phyloP scores from a whole-genome alignment of 2,888 invertebrate species.

The Metalampra italica region DNA sequence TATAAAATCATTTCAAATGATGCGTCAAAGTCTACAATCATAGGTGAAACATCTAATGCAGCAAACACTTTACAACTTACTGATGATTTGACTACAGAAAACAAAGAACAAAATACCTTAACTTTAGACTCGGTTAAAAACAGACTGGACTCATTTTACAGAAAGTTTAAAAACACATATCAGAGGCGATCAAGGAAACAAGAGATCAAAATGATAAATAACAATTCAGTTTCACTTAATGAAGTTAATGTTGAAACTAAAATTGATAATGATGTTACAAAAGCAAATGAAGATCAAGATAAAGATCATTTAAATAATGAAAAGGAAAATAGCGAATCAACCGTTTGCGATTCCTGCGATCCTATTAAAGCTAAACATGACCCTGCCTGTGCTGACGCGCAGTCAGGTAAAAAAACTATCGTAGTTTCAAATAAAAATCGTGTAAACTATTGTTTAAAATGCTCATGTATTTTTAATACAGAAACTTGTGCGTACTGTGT shows the following conservation, averaged over 20 bases:
- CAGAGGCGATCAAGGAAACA: conserved; percentile 4
- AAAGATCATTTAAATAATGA: conserved; percentile 8
- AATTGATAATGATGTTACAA: neutral
- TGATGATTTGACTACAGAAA: conserved; percentile 10
- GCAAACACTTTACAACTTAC: neutral
- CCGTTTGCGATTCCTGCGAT: conserved; percentile 4
- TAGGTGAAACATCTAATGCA: neutral
- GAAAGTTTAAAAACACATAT: conserved; percentile 28
- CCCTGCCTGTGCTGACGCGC: no score
- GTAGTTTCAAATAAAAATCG: conserved; percentile 24
- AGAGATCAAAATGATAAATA: neutral
- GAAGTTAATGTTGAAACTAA: neutral
- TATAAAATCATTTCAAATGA: conserved; percentile 28
- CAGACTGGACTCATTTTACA: conserved; percentile 28
- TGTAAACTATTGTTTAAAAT: conserved; percentile 40
- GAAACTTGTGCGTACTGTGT: conserved; percentile 36
- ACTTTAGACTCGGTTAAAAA: conserved; percentile 7
- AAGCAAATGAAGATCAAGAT: conserved; percentile 8
- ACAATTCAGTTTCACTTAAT: neutral
- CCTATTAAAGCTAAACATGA: conserved; percentile 8
- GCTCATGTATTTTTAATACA: conserved; percentile 40
- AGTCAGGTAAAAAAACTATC: conserved; percentile 25
- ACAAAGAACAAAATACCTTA: conserved; percentile 13
- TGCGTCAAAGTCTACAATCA: neutral
- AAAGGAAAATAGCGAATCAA: conserved; percentile 13